Percentiles rank a stretch among this genome's conserved stretches.
phyloP scores from a whole-genome alignment of 2,888 invertebrate genomes.

The Nomada fucata region DNA sequence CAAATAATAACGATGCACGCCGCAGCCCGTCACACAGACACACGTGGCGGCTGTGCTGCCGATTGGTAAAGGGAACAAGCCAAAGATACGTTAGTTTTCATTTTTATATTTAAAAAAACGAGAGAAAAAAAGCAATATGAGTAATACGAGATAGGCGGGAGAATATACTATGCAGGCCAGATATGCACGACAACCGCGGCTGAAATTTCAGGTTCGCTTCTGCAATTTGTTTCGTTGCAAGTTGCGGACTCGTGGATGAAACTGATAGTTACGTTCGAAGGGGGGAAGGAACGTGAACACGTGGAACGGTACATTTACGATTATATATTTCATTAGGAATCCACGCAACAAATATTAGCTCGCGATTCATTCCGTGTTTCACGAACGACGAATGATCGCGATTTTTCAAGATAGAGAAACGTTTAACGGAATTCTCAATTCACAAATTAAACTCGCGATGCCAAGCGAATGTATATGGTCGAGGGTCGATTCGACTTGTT shows the following conservation, averaged over 20 bases:
- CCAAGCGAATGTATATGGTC: too few species aligned
- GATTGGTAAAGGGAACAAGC: conserved; percentile 93
- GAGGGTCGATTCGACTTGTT: too few species aligned
- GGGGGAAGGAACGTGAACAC: background rate
- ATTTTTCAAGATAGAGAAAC: too few species aligned
- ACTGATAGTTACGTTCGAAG: background rate
- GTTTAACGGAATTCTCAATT: too few species aligned
- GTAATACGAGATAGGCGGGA: conserved; percentile 58
- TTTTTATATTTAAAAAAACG: conserved; percentile 85
- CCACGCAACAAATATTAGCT: background rate
- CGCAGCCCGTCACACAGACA: conserved; percentile 69
- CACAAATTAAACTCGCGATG: too few species aligned
- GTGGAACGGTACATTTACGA: too few species aligned
- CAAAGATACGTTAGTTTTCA: conserved; percentile 92
- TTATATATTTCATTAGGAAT: too few species aligned
- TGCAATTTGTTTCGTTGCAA: too few species aligned
- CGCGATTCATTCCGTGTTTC: background rate
- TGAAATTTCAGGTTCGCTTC: background rate
- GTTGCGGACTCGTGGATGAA: background rate
- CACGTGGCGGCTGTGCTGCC: conserved; percentile 75
- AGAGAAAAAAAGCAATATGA: conserved; percentile 66
- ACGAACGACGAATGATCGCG: too few species aligned
- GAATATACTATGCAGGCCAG: conserved; percentile 7
- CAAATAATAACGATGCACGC: conserved; percentile 81
- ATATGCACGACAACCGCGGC: background rate